A percentile compares a stretch with the other conserved stretches of the same genome.
Conservation (phyloP, 2,888 invertebrate genomes). For the Steromphala cineraria region DNA sequence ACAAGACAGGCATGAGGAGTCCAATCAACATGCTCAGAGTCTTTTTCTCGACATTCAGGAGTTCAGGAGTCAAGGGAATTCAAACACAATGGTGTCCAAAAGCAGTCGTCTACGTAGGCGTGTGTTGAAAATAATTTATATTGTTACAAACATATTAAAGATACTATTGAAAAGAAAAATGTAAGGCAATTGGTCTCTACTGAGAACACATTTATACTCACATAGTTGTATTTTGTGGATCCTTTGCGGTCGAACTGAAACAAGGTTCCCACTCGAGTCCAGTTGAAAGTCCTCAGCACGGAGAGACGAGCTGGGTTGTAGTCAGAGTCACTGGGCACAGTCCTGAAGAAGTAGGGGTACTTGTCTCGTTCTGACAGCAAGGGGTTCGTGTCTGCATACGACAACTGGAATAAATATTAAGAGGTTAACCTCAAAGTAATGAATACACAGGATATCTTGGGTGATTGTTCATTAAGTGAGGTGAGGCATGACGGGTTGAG, state of each 20-base stretch:
- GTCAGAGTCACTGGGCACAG: constrained; percentile 96
- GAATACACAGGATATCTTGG: not conserved
- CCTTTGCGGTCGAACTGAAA: constrained; percentile 78
- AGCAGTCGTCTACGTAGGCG: no score
- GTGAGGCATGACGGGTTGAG: no score
- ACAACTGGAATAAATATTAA: constrained; percentile 80
- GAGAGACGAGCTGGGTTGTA: constrained; percentile 94
- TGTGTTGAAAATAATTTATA: no score
- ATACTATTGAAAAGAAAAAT: no score
- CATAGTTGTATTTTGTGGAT: constrained; percentile 63
- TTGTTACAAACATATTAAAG: no score
- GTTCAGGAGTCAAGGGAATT: no score
- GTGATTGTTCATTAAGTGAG: not conserved
- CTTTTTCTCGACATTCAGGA: no score
- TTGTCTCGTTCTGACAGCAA: constrained; percentile 83
- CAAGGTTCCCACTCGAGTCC: constrained; percentile 97
- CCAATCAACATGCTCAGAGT: no score
- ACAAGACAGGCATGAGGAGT: no score
- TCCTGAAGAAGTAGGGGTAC: constrained; percentile 96
- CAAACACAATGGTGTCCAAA: no score
- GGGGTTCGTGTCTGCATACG: constrained; percentile 98
- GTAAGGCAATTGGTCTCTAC: no score
- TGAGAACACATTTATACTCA: constrained; percentile 37
- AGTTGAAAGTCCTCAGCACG: constrained; percentile 92
- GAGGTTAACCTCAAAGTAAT: not conserved